Percentiles rank a stretch among this genome's conserved stretches.
phyloP scores from a whole-genome alignment of 2,888 invertebrate genomes.

The Mimas tiliae region DNA sequence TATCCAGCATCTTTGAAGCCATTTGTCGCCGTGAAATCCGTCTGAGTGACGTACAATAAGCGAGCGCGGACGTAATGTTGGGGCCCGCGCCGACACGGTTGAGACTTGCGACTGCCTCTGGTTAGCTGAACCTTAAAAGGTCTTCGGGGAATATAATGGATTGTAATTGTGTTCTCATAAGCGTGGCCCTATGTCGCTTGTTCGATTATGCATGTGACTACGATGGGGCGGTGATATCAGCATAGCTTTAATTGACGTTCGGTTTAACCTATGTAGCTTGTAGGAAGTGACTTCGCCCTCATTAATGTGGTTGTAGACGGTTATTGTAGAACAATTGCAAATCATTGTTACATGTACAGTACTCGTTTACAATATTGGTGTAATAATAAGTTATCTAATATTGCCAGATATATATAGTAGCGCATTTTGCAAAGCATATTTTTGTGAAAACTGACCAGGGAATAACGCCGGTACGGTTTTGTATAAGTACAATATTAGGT shows the following conservation, averaged over 20 bases:
- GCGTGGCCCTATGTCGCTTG: constrained; percentile 62
- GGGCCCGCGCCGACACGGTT: constrained; percentile 62
- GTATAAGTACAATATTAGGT: no score
- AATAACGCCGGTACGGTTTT: no score
- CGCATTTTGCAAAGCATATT: no score
- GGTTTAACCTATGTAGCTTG: constrained; percentile 21
- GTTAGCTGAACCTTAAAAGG: constrained; percentile 73
- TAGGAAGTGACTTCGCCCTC: constrained; percentile 10
- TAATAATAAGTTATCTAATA: not conserved
- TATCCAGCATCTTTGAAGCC: constrained; percentile 65
- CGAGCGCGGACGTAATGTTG: constrained; percentile 71
- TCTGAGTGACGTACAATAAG: constrained; percentile 81
- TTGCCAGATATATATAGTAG: not conserved
- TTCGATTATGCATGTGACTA: constrained; percentile 56
- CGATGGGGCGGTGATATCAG: constrained; percentile 76
- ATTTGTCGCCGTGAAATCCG: constrained; percentile 78
- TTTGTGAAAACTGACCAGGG: no score
- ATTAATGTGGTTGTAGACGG: constrained; percentile 9
- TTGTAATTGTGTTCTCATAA: constrained; percentile 82
- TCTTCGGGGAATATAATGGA: constrained; percentile 73
- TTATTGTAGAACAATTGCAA: constrained; percentile 11
- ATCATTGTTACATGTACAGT: not conserved
- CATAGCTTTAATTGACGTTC: constrained; percentile 73
- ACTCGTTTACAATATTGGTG: not conserved
- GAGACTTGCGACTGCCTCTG: constrained; percentile 36